These are phyloP conservation scores for Morinoia aosen DNA, from an alignment of 2,888 invertebrate species.

Conservation along the genomic window DNA sequence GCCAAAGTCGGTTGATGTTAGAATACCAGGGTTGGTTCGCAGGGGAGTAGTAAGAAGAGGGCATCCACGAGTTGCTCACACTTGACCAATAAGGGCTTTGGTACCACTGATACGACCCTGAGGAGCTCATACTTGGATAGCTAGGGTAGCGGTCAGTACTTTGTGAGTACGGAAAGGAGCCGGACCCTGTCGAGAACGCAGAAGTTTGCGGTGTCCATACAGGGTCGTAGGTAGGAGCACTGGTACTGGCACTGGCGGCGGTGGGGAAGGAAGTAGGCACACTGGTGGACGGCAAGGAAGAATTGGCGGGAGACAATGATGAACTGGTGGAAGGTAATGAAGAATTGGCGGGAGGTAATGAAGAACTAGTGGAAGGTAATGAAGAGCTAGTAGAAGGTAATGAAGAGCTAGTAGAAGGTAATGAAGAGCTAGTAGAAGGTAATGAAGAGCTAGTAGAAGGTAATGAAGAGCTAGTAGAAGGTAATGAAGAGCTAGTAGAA, in stretches of 20 bases:
- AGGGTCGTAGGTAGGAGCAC: conserved; percentile 6
- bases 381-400: not conserved
- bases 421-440: not conserved
- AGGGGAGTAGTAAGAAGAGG: not conserved
- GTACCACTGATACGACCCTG: conserved; percentile 12
- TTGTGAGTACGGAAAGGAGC: not conserved
- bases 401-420: not conserved
- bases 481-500: not conserved
- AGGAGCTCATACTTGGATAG: not conserved
- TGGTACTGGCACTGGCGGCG: not conserved
- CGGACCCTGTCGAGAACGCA: not conserved
- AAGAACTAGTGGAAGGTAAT: not conserved
- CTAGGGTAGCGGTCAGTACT: not conserved
- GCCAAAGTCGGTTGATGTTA: conserved; percentile 8
- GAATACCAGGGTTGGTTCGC: not conserved
- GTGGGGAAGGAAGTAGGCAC: not conserved
- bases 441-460: not conserved
- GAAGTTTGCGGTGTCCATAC: not conserved
- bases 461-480: not conserved
- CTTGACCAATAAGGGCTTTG: conserved; percentile 16
- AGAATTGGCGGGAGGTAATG: not conserved
- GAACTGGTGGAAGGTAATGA: not conserved
- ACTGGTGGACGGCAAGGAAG: not conserved
- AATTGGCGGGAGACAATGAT: not conserved
- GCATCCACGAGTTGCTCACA: conserved; percentile 18